Evolutionary conservation across 1,140 invertebrate genomes (phyloP).

Genomic region (Nylanderia fulva): DNA sequence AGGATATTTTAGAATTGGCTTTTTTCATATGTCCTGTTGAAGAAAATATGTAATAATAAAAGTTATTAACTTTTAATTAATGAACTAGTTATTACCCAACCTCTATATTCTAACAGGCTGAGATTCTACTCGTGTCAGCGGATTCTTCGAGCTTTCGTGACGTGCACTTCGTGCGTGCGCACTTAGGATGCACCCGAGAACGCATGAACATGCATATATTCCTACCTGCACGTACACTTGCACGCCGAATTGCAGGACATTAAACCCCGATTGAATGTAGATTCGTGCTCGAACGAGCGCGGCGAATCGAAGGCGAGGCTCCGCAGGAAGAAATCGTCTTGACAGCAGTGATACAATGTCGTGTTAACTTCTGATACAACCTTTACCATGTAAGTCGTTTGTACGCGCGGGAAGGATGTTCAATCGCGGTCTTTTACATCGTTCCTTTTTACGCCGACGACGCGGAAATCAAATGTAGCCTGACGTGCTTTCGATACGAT

Average conservation of each 20-base stretch:
- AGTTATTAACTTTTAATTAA: too few relatives aligned
- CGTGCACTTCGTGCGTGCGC: background rate
- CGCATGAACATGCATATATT: background rate
- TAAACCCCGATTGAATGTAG: constrained; percentile 50
- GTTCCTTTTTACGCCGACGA: background rate
- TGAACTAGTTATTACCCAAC: too few relatives aligned
- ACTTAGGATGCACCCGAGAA: background rate
- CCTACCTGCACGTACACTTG: constrained; percentile 11
- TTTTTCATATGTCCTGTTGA: too few relatives aligned
- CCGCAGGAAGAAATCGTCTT: constrained; percentile 13
- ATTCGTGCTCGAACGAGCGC: constrained; percentile 45
- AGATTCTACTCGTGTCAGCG: constrained; percentile 36
- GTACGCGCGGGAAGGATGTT: background rate
- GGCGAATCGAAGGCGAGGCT: constrained; percentile 45
- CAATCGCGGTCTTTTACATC: background rate
- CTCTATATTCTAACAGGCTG: constrained; percentile 39
- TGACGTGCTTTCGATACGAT: too few relatives aligned
- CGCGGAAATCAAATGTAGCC: background rate
- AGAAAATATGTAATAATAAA: too few relatives aligned
- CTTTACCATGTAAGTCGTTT: constrained; percentile 17
- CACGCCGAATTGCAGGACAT: constrained; percentile 58
- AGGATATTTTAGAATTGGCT: too few relatives aligned
- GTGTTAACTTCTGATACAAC: constrained; percentile 29
- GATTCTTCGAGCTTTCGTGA: constrained; percentile 49
- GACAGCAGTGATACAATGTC: constrained; percentile 8